Base-by-base conservation (phyloP, 2,888 invertebrate genomes). In the Agriopis leucophaearia region DNA sequence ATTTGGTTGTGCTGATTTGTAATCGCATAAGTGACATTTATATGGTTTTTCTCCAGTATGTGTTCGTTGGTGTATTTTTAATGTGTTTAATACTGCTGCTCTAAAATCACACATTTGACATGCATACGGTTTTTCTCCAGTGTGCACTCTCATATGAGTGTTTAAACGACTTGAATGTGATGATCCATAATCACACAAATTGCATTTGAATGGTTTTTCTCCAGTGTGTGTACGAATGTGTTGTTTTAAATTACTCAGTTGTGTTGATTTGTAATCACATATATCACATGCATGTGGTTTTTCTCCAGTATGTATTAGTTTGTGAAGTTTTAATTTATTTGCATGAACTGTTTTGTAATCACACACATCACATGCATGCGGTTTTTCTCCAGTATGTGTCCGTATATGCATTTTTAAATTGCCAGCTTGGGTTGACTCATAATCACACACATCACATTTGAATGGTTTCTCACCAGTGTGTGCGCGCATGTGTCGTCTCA, bases 151-250 rank as follows among this genome's bases (percentile, higher is more conserved):
- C 13, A 50, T 50, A 12, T 27, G 27, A 8, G 27, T 50, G 8
- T 27, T 27, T 50, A 12, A 50, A 1, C 27, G 12, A 27, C 27
- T 50, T 16, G 48, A 48, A 13, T 50, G 27, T 27, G 50, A 50
- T 13, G 27, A 50, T 13, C 50, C 13, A 13, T 50, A 27, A 27
- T 50, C 27, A 27, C 50, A 50, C 13, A 50, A 50, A 27, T 27
- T 10, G 9, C 27, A 27, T 50, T 52, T 52, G 10, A 51, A 51
- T 9, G n/a, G n/a, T 50, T 50, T 27, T 27, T 50, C 27, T 13
- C 36, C 15, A 38, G 52, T 52, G 12, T 52, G 52, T 15, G 36
- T 52, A 9, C 36, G 52, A n/a, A 52, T 36, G 36, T 54, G 54
- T 40, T 54, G 54, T 40, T 54, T 40, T 12, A 54, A 40, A 40